Evolutionary conservation across 2,113 vertebrate species (phyloP), one percentile per base, ranked within the genome.

Genomic region (Caranx melampygus): DNA sequence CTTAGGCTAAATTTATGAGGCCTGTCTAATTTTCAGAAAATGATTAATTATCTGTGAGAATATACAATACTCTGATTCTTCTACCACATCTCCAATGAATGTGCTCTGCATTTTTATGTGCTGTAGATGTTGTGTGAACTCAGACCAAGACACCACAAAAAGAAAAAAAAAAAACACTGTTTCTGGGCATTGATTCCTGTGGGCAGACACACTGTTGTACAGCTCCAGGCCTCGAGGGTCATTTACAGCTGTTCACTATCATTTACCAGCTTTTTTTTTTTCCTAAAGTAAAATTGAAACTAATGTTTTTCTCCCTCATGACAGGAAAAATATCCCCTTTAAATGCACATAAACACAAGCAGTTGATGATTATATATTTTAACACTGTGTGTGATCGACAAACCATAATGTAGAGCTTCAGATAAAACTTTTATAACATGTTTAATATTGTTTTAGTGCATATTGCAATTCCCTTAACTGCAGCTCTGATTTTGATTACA

Each of bases 21-120:
- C 69, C 70, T 16, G 61, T 78, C 72, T 81, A 33, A 80, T 75
- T 84, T 78, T 57, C 37, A 69, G 33, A 54, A 67, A 64, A 31
- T 35, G 33, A 73, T 47, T 66, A 4, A 35, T 51, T 79, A 1
- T 11, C 15, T 16, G 55, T 33, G 33, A n/a, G 40, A 1, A 44
- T 44, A 61, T 59, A 52, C 6, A 66, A 67, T 26, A 16, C 20
- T 40, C 2, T n/a, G 0, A 49, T 60, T 73, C 20, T 16, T 49
- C 42, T 6, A 21, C 9, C 21, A 21, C 20, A 44, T 55, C 15
- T 1, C 20, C 21, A n/a, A 63, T 64, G 15, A 40, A 65, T 54
- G 37, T 55, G 8, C 58, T 57, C 15, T 13, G 69, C 18, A 42
- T 59, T 75, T 72, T 68, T 40, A 55, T 9, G 20, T 20, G 26